Conservation (phyloP, 2,797 vertebrate species). For the Cirrhinus molitorella region DNA sequence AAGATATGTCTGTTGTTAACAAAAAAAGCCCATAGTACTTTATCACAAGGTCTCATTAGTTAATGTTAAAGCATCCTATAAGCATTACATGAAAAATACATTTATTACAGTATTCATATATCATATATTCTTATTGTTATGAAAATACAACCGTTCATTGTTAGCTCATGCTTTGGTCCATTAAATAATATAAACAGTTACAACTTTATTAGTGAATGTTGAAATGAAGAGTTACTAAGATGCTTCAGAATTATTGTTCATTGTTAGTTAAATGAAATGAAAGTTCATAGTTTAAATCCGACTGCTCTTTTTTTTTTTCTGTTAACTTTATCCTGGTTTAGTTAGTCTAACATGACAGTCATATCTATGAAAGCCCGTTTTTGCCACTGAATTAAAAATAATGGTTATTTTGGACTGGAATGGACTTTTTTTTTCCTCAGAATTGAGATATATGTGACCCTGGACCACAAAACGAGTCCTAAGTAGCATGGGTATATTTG, state of each 20-base stretch:
- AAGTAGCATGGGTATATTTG: too few relatives aligned
- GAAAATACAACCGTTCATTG: not conserved
- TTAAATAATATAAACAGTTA: not conserved
- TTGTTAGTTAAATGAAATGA: too few relatives aligned
- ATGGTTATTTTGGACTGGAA: too few relatives aligned
- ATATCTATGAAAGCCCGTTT: not conserved
- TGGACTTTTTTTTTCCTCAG: too few relatives aligned
- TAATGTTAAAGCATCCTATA: not conserved
- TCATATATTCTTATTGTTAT: not conserved
- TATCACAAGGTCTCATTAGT: not conserved
- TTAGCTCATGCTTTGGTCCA: not conserved
- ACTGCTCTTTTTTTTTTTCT: too few relatives aligned
- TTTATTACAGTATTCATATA: not conserved
- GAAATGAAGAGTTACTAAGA: not conserved
- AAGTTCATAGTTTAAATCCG: too few relatives aligned
- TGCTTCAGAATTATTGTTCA: too few relatives aligned
- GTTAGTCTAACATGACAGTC: not conserved
- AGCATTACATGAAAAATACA: not conserved
- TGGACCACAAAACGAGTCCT: too few relatives aligned
- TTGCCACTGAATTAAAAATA: too few relatives aligned
- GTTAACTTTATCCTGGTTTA: too few relatives aligned
- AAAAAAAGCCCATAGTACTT: not conserved
- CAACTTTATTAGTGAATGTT: not conserved
- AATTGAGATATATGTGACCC: too few relatives aligned
- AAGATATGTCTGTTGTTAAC: not conserved